Base-by-base conservation (phyloP, 2,113 vertebrate genomes). In the Lycaon pictus region DNA sequence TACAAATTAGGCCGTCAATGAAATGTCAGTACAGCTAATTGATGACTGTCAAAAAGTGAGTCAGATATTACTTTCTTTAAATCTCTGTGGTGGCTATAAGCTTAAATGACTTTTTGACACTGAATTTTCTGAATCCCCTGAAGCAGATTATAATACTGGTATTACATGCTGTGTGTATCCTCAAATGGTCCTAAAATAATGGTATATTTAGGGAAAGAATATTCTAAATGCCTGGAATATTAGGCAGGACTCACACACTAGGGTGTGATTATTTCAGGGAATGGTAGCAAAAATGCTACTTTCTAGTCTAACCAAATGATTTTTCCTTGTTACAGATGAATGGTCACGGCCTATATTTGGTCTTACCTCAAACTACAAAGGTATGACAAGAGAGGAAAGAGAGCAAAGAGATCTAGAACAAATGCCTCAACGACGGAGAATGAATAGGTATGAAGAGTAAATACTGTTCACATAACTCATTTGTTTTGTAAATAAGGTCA, bases 271-370 rank as follows among this genome's bases (percentile, higher is more conserved):
- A 60, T 96, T 91, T 85, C 48, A 88, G 37, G 63, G 37, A 77
- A 20, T 84, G 25, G 16, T 80, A 56, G 4, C 22, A 97, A 65
- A 62, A 88, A 48, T 90, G 12, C 81, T 60, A 7, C 25, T 89
- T 80, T 85, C 8, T 85, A 13, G 7, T n/a, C 76, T 81, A 85
- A 93, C 51, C 32, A 56, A 11, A 25, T 69, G 16, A 32, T n/a
- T 79, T 84, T 84, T 62, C 15, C n/a, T 86, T 76, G 6, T 63
- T 84, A 8, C 79, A 99, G 99, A 99, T 96, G 99, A 99, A 94
- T 99, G 99, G 99, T 99, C 99, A 8, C 98, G 99, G 87, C 99
- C 99, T 11, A 99, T 99, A 98, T 99, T 99, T 62, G 99, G 99
- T 76, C 98, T 99, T 96, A 99, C 99, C 17, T 99, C 99, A 32